A percentile compares a stretch with the other conserved stretches of the same genome.
Evolutionary conservation across 2,888 invertebrate genomes (phyloP).

Genomic region (Leucophenga montana): DNA sequence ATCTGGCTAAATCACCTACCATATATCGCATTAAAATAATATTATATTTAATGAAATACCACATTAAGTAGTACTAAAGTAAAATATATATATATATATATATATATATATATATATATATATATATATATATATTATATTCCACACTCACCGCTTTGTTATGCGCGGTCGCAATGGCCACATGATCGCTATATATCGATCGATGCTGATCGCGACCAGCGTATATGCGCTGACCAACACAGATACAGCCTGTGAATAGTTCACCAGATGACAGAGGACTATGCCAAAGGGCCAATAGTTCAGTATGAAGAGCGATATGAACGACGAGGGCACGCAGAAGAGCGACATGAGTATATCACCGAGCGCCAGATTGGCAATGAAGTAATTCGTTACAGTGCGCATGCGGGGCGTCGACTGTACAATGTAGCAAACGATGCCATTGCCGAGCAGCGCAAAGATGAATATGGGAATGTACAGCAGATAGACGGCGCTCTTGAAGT

Average conservation of each 20-base stretch:
- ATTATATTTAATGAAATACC: no score
- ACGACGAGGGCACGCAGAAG: slow-evolving; percentile 93
- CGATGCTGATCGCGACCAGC: slow-evolving; percentile 90
- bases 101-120: no score
- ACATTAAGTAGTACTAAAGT: no score
- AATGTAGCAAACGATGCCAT: slow-evolving; percentile 88
- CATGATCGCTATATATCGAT: slow-evolving; percentile 92
- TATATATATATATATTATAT: no score
- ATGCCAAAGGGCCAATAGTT: slow-evolving; percentile 92
- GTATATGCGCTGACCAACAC: slow-evolving; percentile 92
- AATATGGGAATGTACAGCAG: slow-evolving; percentile 83
- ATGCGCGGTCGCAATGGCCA: slow-evolving; percentile 88
- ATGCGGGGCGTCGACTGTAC: slow-evolving; percentile 88
- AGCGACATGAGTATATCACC: slow-evolving; percentile 93
- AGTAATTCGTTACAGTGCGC: slow-evolving; percentile 94
- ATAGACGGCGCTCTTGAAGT: slow-evolving; percentile 80
- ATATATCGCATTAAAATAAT: no score
- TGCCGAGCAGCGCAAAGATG: slow-evolving; percentile 81
- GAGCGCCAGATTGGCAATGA: slow-evolving; percentile 90
- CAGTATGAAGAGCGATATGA: slow-evolving; percentile 84
- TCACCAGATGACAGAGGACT: slow-evolving; percentile 86
- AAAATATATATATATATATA: no score
- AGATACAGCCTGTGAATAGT: slow-evolving; percentile 86
- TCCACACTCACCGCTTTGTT: slow-evolving; percentile 77
- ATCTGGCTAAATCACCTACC: no score